These are phyloP conservation scores for Eucidaris tribuloides DNA, from an alignment of 35 echinoderm and acorn worm species.

Conservation along the genomic window DNA sequence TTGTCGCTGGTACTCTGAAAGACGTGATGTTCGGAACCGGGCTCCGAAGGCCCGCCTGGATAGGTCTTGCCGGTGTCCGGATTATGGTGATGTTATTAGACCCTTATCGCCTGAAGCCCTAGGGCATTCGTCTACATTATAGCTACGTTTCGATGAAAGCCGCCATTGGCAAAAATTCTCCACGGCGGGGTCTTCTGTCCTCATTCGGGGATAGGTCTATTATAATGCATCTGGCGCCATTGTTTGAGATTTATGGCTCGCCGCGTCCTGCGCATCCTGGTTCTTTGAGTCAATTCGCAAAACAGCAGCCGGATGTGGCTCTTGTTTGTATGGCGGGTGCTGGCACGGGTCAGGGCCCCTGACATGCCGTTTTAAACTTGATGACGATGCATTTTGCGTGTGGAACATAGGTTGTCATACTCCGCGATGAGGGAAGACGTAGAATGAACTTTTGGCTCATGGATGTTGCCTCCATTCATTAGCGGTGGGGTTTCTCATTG, in stretches of 20 bases:
- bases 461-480: slow-evolving; percentile 82
- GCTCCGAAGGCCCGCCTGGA: not conserved
- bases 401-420: slow-evolving; percentile 79
- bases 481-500: slow-evolving; percentile 40
- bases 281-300: slow-evolving; percentile 44
- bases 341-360: not conserved
- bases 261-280: not conserved
- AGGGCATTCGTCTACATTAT: slow-evolving; percentile 47
- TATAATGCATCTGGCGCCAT: not conserved
- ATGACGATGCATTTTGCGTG: slow-evolving; percentile 78
- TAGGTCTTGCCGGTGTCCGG: slow-evolving; percentile 23
- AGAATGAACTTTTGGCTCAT: slow-evolving; percentile 93
- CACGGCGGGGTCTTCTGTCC: not conserved
- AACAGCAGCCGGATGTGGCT: not conserved
- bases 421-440: slow-evolving; percentile 58
- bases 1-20: slow-evolving; percentile 7
- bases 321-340: slow-evolving; percentile 30
- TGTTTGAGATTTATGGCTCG: not conserved
- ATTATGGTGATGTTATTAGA: too few species aligned
- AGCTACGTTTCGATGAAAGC: slow-evolving; percentile 37
- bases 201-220: slow-evolving; percentile 16
- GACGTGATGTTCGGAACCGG: not conserved
- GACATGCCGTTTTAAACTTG: slow-evolving; percentile 12
- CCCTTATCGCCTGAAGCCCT: slow-evolving; percentile 18
- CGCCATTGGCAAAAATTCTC: not conserved